Evolutionary conservation across 2,113 vertebrate genomes (phyloP).

Genomic region (Spheniscus mendiculus): DNA sequence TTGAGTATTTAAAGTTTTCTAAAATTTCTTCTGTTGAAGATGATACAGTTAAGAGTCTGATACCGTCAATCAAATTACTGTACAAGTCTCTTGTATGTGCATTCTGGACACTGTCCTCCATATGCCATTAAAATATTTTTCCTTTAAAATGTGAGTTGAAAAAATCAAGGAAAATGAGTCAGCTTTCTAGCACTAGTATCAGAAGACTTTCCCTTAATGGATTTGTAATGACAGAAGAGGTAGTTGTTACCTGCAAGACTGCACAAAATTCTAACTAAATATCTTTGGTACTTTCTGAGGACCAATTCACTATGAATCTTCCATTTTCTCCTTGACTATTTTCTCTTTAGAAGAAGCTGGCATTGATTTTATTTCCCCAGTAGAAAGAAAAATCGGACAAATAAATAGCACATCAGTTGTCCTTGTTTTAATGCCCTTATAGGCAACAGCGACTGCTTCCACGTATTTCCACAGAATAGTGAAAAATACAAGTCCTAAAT

Average conservation of each 20-base stretch:
- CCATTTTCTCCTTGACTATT: neutral
- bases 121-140: neutral
- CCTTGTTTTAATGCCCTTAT: neutral
- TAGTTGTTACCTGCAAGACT: neutral
- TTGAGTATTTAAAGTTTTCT: neutral
- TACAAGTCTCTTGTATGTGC: neutral
- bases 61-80: neutral
- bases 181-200: neutral
- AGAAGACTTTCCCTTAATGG: neutral
- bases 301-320: neutral
- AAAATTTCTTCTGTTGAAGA: neutral
- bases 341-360: slow-evolving; percentile 1
- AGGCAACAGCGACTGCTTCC: neutral
- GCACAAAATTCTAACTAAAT: neutral
- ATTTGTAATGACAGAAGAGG: neutral
- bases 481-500: neutral
- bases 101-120: neutral
- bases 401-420: neutral
- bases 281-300: neutral
- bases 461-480: neutral
- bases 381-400: slow-evolving; percentile 19
- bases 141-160: neutral
- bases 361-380: slow-evolving; percentile 1
- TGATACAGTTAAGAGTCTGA: neutral
- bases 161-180: neutral